These are phyloP conservation scores for Pedionomus torquatus DNA, from an alignment of 2,113 vertebrate species.

Conservation along the genomic window DNA sequence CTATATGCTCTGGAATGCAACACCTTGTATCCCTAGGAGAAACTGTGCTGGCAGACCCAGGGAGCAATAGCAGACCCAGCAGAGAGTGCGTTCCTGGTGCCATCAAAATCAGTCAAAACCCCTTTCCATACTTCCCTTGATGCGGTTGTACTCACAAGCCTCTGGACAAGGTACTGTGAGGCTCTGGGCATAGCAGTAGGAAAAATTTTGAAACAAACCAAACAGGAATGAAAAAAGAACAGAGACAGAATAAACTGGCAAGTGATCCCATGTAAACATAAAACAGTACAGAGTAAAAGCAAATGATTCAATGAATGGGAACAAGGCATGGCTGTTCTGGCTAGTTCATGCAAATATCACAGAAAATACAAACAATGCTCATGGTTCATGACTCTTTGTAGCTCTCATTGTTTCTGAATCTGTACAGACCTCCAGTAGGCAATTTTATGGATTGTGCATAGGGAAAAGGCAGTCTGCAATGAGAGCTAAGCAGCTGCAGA, in stretches of 20 bases:
- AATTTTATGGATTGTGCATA: neutral
- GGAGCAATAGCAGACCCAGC: neutral
- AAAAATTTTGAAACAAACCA: neutral
- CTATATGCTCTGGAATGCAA: neutral
- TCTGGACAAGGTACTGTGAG: neutral
- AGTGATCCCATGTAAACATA: neutral
- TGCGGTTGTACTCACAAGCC: fast-evolving
- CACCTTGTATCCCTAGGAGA: neutral
- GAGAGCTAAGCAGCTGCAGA: neutral
- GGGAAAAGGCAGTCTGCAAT: neutral
- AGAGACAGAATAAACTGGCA: fast-evolving
- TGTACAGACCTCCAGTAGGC: neutral
- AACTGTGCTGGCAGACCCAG: neutral
- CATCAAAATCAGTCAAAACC: neutral
- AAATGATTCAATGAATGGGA: neutral
- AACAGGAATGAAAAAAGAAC: neutral
- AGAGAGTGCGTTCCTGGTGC: neutral
- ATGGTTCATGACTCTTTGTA: neutral
- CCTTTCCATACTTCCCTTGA: neutral
- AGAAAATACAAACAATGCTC: neutral
- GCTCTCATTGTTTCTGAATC: neutral
- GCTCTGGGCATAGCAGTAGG: neutral
- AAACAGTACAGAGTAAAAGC: neutral
- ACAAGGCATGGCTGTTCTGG: neutral
- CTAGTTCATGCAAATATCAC: neutral